Conservation (phyloP, 2,113 vertebrate genomes). For the Neogobius melanostomus region DNA sequence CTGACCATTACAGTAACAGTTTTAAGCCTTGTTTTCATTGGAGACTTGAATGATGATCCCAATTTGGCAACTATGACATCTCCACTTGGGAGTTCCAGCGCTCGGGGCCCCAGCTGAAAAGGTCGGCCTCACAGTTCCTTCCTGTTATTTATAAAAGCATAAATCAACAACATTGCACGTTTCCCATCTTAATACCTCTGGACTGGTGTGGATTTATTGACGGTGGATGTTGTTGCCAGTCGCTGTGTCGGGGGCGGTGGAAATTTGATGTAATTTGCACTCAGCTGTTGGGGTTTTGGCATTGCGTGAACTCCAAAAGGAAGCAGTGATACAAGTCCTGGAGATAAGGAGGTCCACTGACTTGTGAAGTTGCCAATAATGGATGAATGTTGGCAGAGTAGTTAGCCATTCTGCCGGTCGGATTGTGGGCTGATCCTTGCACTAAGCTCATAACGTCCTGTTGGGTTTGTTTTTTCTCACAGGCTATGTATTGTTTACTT, state of each 20-base stretch:
- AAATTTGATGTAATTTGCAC: slow-evolving; percentile 21
- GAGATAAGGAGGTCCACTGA: slow-evolving; percentile 28
- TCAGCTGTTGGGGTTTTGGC: slow-evolving; percentile 23
- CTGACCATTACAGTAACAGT: not conserved
- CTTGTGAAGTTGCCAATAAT: slow-evolving; percentile 10
- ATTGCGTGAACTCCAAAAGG: slow-evolving; percentile 19
- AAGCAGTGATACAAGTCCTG: not conserved
- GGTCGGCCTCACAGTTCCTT: slow-evolving; percentile 46
- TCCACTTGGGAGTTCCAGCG: slow-evolving; percentile 27
- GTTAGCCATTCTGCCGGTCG: too few species aligned
- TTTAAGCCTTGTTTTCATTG: slow-evolving; percentile 11
- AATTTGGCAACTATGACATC: slow-evolving; percentile 20
- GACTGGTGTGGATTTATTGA: slow-evolving; percentile 50
- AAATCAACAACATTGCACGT: slow-evolving; percentile 46
- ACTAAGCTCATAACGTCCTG: too few species aligned
- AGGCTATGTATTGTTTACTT: too few species aligned
- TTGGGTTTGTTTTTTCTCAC: too few species aligned
- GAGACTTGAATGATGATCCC: slow-evolving; percentile 14
- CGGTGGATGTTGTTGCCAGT: slow-evolving; percentile 45
- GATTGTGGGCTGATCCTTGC: too few species aligned
- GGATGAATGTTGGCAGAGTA: too few species aligned
- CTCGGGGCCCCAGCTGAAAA: slow-evolving; percentile 18
- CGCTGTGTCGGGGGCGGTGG: slow-evolving; percentile 25
- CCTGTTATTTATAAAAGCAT: slow-evolving; percentile 61
- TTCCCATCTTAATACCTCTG: slow-evolving; percentile 46